Percentiles rank a stretch among this genome's conserved stretches.
Conservation (phyloP, 2,888 invertebrate genomes). For the Cryptocheilus praepositus region DNA sequence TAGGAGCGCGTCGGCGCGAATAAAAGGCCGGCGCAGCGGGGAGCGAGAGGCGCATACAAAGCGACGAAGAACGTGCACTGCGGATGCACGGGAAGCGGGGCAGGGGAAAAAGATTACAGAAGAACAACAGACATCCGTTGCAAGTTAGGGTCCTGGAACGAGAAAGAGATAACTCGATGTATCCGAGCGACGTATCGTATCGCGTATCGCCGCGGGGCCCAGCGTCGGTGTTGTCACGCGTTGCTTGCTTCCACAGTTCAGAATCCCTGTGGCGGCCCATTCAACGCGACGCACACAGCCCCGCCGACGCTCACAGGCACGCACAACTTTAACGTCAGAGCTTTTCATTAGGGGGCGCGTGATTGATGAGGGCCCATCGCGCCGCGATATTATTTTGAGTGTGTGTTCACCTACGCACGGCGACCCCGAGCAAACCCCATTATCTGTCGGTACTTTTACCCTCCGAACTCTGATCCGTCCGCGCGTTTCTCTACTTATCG, state of each 20-base stretch:
- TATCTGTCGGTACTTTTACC: conserved; percentile 53
- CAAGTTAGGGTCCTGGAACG: background rate
- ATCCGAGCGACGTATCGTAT: conserved; percentile 1
- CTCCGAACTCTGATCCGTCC: conserved; percentile 21
- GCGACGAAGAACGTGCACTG: background rate
- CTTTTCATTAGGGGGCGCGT: conserved; percentile 56
- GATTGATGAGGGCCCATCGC: conserved; percentile 57
- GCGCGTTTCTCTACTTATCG: background rate
- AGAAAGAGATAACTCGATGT: conserved; percentile 3
- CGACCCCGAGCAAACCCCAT: conserved; percentile 45
- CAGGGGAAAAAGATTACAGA: background rate
- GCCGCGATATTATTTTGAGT: conserved; percentile 59
- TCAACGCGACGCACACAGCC: background rate
- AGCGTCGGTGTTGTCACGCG: too few relatives aligned
- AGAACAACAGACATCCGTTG: background rate
- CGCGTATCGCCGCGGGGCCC: too few relatives aligned
- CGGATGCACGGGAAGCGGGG: too few relatives aligned
- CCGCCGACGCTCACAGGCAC: conserved; percentile 4
- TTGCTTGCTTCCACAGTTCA: too few relatives aligned
- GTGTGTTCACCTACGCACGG: conserved; percentile 42
- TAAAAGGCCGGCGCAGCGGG: background rate
- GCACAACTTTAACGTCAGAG: conserved; percentile 28
- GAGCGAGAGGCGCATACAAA: background rate
- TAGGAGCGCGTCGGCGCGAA: background rate
- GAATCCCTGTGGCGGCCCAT: background rate